Evolutionary conservation across 2,888 invertebrate species (phyloP).

Genomic region (Apodemia hepburni): DNA sequence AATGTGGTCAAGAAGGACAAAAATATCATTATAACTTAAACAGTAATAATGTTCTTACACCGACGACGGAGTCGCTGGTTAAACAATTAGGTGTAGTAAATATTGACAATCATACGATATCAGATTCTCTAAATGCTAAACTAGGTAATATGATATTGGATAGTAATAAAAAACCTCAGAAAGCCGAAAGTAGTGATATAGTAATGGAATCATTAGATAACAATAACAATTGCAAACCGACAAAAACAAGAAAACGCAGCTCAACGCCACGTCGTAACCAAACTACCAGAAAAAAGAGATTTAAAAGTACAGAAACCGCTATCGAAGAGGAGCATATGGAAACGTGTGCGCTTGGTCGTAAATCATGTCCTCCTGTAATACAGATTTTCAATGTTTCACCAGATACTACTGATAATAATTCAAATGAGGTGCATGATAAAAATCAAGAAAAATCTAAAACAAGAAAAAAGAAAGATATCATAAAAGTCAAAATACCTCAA

Average conservation of each 20-base stretch:
- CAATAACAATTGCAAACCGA: slow-evolving; percentile 31
- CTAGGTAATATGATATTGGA: slow-evolving; percentile 55
- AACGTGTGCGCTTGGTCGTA: slow-evolving; percentile 43
- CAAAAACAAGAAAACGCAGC: slow-evolving; percentile 35
- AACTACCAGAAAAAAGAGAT: slow-evolving; percentile 25
- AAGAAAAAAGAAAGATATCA: slow-evolving; percentile 56
- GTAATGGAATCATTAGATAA: slow-evolving; percentile 22
- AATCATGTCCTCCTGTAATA: slow-evolving; percentile 52
- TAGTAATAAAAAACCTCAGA: slow-evolving; percentile 54
- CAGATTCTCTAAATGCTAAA: slow-evolving; percentile 53
- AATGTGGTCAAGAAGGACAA: slow-evolving; percentile 27
- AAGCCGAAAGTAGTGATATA: slow-evolving; percentile 36
- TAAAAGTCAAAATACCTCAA: slow-evolving; percentile 64
- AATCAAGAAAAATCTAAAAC: slow-evolving; percentile 34
- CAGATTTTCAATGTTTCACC: slow-evolving; percentile 29
- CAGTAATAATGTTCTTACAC: slow-evolving; percentile 24
- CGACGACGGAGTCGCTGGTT: slow-evolving; percentile 46
- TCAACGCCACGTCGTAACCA: slow-evolving; percentile 37
- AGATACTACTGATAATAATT: slow-evolving; percentile 33
- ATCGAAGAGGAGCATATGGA: slow-evolving; percentile 57
- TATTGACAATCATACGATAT: slow-evolving; percentile 43
- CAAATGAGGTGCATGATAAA: slow-evolving; percentile 22
- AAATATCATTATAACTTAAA: slow-evolving; percentile 31
- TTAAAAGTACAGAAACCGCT: slow-evolving; percentile 35
- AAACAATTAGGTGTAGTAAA: slow-evolving; percentile 45